Base-by-base conservation (phyloP, 2,888 invertebrate species). In the Siphlonurus alternatus region DNA sequence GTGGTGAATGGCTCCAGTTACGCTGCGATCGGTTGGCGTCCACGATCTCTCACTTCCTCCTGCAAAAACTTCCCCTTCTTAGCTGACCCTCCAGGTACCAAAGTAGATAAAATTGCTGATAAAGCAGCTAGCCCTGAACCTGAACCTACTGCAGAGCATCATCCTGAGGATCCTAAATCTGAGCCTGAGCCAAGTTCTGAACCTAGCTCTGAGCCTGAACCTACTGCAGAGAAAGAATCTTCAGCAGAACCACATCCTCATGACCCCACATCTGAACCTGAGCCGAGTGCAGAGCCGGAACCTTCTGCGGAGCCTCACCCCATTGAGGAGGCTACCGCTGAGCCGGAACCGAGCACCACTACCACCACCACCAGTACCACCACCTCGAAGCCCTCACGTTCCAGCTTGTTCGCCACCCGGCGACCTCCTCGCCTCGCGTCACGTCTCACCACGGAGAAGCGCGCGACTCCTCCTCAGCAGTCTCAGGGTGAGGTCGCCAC, bases 1-100 rank as follows among this genome's bases (percentile, higher is more conserved):
- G 83, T 87, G 61, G 92, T 89, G n/a, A 92, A 93, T 69, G 86
- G 92, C 1, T 88, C 88, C 0, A 89, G 92, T 18, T 97, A 93
- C 78, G 87, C 86, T 2, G 93, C 87, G 5, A 70, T 97, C 3
- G 97, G 97, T n/a, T 97, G 96, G 95, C 80, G 95, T 64, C 93
- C 96, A 0, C 80, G 79, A 54, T 81, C 82, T 10, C 71, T 90
- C 64, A 88, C 86, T 0, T 83, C 87, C 22, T 80, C 82, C 63
- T 93, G 93, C 73, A 87, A 87, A 71, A 87, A 89, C 70, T 90
- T 90, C 74, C 93, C 93, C 0, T 79, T 84, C 0, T 79, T 87
- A 25, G 77, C 76, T 10, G 81, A 80, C 59, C 73, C 67, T 18
- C 66, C 59, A 38, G 64, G 68, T 19, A 67, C 70, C 70, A 51